A percentile compares a stretch with the other conserved stretches of the same genome.
phyloP scores from a whole-genome alignment of 2,797 vertebrate species.

The Coendou prehensilis region DNA sequence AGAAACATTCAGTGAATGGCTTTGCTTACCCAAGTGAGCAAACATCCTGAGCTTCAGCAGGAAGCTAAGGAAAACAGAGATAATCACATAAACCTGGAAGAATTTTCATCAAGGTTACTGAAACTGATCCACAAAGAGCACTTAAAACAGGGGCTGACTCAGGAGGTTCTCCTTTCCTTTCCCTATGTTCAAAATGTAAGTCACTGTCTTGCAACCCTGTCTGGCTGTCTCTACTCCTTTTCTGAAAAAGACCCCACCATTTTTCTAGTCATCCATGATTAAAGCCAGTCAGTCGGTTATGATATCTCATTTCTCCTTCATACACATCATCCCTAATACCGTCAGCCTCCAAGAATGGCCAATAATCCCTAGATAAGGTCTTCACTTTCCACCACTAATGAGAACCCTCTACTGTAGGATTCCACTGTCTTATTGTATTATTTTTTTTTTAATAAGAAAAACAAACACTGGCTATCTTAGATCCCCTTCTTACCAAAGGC shows the following conservation, averaged over 20 bases:
- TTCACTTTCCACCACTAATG: not conserved
- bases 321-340: fast-evolving
- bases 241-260: not conserved
- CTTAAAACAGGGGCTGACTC: not conserved
- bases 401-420: not conserved
- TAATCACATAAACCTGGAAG: not conserved
- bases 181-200: not conserved
- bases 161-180: constrained; percentile 5
- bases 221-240: not conserved
- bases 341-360: not conserved
- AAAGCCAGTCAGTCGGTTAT: not conserved
- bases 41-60: not conserved
- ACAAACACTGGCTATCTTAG: not conserved
- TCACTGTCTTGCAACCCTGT: not conserved
- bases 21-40: not conserved
- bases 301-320: not conserved
- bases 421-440: not conserved
- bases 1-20: not conserved
- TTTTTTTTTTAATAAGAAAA: not conserved
- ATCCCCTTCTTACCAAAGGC: not conserved
- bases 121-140: not conserved
- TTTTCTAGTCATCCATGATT: not conserved
- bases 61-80: not conserved
- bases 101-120: not conserved
- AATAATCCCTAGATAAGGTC: not conserved